Conservation (phyloP, 1,140 invertebrate genomes). For the Odontomachus brunneus region DNA sequence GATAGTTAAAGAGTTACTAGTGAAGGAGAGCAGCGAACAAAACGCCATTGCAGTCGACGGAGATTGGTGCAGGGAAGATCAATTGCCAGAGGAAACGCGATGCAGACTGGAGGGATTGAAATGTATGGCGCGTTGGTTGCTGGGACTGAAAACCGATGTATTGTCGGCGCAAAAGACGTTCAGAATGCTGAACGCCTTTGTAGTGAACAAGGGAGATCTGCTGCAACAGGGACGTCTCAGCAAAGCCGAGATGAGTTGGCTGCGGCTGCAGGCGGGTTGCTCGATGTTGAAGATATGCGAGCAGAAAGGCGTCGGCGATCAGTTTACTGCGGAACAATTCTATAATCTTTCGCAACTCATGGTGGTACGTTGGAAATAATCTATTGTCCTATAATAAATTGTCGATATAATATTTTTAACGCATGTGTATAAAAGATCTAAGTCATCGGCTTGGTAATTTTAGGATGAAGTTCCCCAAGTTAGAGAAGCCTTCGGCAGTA, state of each 20-base stretch:
- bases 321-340: constrained; percentile 97
- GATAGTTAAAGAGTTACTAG: constrained; percentile 97
- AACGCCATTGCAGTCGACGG: constrained; percentile 85
- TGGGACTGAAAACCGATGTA: constrained; percentile 95
- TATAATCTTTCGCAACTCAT: constrained; percentile 96
- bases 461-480: constrained; percentile 96
- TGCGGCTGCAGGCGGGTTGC: constrained; percentile 95
- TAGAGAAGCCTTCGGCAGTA: constrained; percentile 94
- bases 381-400: constrained; percentile 21
- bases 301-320: constrained; percentile 97
- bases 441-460: constrained; percentile 55
- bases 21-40: constrained; percentile 90
- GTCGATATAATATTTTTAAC: neutral
- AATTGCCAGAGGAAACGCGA: constrained; percentile 95
- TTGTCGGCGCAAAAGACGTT: constrained; percentile 97
- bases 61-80: constrained; percentile 95
- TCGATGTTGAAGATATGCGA: constrained; percentile 98
- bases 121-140: constrained; percentile 97
- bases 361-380: constrained; percentile 87
- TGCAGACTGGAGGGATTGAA: constrained; percentile 98
- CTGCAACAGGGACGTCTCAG: constrained; percentile 90
- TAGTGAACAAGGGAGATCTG: constrained; percentile 95
- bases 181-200: constrained; percentile 95
- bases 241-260: constrained; percentile 95
- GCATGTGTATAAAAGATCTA: neutral